A percentile compares a stretch with the other conserved stretches of the same genome.
Evolutionary conservation across 2,113 vertebrate genomes (phyloP).

Genomic region (Leptobrachium ailaonicum): DNA sequence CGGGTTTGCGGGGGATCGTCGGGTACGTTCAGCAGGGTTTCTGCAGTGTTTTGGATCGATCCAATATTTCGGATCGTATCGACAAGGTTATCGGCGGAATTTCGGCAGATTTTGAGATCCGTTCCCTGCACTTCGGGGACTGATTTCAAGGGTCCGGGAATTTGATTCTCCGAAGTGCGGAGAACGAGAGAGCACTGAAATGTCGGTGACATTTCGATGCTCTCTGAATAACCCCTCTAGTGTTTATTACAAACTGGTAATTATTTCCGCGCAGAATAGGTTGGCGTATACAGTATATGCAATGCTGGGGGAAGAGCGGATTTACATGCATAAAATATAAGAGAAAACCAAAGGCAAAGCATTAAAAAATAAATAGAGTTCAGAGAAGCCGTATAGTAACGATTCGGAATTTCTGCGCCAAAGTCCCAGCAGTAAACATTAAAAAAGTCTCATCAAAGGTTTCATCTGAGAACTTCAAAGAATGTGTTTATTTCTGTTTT

Average conservation of each 20-base stretch:
- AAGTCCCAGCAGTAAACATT: slow-evolving; percentile 13
- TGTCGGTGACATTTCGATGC: too few species aligned
- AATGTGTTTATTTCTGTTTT: slow-evolving; percentile 5
- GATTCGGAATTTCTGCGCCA: neutral
- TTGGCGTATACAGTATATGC: neutral
- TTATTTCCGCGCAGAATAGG: neutral
- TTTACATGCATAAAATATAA: slow-evolving; percentile 10
- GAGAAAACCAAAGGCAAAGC: neutral
- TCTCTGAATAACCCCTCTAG: neutral
- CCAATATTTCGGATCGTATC: too few species aligned
- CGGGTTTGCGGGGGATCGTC: too few species aligned
- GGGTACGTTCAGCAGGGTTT: too few species aligned
- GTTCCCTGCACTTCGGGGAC: too few species aligned
- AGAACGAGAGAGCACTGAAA: too few species aligned
- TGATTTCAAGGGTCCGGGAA: too few species aligned
- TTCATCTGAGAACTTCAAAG: slow-evolving; percentile 17
- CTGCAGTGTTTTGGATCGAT: too few species aligned
- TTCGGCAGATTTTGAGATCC: too few species aligned
- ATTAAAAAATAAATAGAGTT: neutral
- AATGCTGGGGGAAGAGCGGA: neutral
- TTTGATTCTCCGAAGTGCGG: too few species aligned
- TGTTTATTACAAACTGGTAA: neutral
- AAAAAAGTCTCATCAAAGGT: slow-evolving; percentile 7
- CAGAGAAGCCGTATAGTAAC: neutral
- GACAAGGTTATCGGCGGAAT: too few species aligned